Conservation (phyloP, 1,140 invertebrate species). For the Muscidifurax raptorellus region DNA sequence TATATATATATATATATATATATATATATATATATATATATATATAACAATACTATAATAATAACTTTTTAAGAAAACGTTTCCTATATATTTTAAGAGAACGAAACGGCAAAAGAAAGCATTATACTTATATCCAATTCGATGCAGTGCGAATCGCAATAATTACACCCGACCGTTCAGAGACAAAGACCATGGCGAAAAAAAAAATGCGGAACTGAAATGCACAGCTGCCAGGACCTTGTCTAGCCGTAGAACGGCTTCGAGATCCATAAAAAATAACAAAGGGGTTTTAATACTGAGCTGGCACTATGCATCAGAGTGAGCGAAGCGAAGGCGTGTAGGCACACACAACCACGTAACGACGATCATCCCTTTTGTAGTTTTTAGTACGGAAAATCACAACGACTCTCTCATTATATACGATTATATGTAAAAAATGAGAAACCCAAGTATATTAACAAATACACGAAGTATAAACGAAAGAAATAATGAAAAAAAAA, state of each 20-base stretch:
- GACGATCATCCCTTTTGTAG: slow-evolving; percentile 37
- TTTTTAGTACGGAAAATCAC: slow-evolving; percentile 23
- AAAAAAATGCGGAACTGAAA: background rate
- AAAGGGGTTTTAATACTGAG: background rate
- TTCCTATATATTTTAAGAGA: slow-evolving; percentile 19
- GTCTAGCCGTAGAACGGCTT: background rate
- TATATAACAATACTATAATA: background rate
- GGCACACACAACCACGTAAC: background rate
- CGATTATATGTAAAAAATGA: slow-evolving; percentile 25
- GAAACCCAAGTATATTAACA: slow-evolving; percentile 3
- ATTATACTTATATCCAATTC: background rate
- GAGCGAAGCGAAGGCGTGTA: background rate
- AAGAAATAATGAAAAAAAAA: background rate
- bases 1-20: no score
- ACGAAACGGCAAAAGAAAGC: slow-evolving; percentile 5
- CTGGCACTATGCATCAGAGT: background rate
- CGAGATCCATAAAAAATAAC: background rate
- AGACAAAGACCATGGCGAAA: background rate
- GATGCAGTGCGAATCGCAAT: slow-evolving; percentile 16
- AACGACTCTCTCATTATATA: slow-evolving; percentile 30
- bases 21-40: no score
- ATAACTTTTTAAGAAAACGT: slow-evolving; percentile 13
- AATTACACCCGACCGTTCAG: background rate
- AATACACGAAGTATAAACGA: background rate
- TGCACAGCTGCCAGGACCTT: background rate